Percentiles rank a stretch among this genome's conserved stretches.
phyloP scores from a whole-genome alignment of 2,113 vertebrate species.

The Gallinago undulata region DNA sequence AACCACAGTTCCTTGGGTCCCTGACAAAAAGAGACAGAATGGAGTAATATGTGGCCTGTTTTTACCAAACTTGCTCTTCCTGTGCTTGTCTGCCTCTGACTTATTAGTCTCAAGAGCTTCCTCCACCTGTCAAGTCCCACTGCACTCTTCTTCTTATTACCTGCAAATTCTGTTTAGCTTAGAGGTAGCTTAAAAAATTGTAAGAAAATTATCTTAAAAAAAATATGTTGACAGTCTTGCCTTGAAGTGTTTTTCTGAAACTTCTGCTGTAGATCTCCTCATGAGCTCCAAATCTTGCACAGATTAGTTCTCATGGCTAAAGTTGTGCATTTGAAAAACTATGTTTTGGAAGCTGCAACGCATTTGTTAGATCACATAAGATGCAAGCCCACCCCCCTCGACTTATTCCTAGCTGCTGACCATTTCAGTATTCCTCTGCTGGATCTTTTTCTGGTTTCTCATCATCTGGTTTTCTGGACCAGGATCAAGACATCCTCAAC shows the following conservation, averaged over 20 bases:
- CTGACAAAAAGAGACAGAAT: neutral
- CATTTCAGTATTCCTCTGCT: neutral
- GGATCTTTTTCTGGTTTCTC: neutral
- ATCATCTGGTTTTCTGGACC: neutral
- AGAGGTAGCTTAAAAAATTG: neutral
- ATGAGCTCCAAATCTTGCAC: neutral
- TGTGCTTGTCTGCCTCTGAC: neutral
- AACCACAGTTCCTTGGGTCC: neutral
- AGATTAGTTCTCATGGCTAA: neutral
- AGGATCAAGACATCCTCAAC: accelerated
- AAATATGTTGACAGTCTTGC: neutral
- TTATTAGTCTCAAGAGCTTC: neutral
- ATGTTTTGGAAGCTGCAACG: neutral
- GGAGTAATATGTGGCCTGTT: neutral
- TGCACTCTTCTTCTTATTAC: neutral
- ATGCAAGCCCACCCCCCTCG: neutral
- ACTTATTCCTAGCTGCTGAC: neutral
- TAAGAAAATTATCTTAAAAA: neutral
- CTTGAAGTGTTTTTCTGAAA: neutral
- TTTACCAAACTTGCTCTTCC: neutral
- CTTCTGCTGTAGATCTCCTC: neutral
- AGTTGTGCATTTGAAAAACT: neutral
- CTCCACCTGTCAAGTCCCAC: neutral
- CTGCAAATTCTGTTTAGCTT: neutral
- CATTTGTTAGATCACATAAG: neutral